Evolutionary conservation across 2,113 vertebrate genomes (phyloP).

Genomic region (Cynocephalus volans): DNA sequence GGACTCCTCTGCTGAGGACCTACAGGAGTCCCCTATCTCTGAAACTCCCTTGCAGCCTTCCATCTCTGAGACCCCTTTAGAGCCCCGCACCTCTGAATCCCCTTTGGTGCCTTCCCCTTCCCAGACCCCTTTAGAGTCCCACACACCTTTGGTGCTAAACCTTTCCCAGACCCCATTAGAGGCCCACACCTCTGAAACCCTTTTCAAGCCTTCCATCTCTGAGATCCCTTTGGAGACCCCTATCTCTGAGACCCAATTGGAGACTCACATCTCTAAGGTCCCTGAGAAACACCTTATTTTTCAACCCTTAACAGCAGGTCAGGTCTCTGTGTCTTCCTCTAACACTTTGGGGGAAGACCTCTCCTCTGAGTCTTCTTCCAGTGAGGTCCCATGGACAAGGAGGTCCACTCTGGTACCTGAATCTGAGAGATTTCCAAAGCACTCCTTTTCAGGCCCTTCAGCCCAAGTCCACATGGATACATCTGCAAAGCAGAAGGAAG

Average conservation of each 20-base stretch:
- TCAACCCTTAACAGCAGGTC: neutral
- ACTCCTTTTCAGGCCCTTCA: constrained; percentile 53
- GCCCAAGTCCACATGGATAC: neutral
- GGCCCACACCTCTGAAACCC: neutral
- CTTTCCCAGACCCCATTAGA: neutral
- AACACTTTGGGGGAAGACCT: neutral
- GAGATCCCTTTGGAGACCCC: neutral
- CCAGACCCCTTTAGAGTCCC: neutral
- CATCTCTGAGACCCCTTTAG: neutral
- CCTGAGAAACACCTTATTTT: neutral
- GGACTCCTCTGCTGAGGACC: constrained; percentile 27
- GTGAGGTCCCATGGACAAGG: neutral
- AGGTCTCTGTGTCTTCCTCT: neutral
- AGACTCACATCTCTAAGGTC: neutral
- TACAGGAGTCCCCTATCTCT: neutral
- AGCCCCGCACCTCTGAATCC: neutral
- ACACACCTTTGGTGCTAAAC: too few relatives aligned
- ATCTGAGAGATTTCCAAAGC: neutral
- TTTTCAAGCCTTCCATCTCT: neutral
- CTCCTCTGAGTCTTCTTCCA: neutral
- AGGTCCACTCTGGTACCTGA: neutral
- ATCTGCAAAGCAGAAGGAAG: constrained; percentile 45
- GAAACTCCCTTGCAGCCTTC: neutral
- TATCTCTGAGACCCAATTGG: neutral
- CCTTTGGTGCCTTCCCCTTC: neutral